Evolutionary conservation across 2,888 invertebrate species (phyloP).

Genomic region (Ormyrus thymus): DNA sequence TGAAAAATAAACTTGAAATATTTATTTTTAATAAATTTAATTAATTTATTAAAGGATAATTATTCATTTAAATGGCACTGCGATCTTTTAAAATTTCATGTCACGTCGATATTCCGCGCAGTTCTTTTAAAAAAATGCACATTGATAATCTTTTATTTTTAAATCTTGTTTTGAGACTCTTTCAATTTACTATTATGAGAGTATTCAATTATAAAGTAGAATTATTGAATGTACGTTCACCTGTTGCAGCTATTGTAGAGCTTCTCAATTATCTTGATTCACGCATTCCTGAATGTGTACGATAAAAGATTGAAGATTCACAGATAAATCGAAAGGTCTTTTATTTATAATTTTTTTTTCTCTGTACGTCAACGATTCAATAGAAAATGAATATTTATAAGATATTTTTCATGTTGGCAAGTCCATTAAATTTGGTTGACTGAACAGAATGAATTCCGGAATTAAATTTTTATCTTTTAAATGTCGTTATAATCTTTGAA

Average conservation of each 20-base stretch:
- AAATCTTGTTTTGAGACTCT: too few species aligned
- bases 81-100: not conserved
- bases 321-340: too few species aligned
- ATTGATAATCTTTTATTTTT: too few species aligned
- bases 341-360: too few species aligned
- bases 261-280: constrained; percentile 16
- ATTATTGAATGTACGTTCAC: constrained; percentile 5
- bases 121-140: too few species aligned
- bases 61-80: not conserved
- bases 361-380: not conserved
- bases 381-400: not conserved
- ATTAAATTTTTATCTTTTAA: not conserved
- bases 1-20: too few species aligned
- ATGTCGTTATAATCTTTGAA: not conserved
- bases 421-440: too few species aligned
- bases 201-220: not conserved
- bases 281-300: constrained; percentile 2
- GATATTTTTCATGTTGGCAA: not conserved
- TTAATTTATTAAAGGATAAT: too few species aligned
- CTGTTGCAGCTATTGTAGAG: constrained; percentile 47
- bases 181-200: not conserved
- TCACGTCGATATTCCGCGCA: not conserved
- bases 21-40: too few species aligned
- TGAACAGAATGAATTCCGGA: not conserved
- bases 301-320: not conserved